A percentile compares a stretch with the other conserved stretches of the same genome.
phyloP scores from a whole-genome alignment of 2,113 vertebrate genomes.

The Struthio camelus region DNA sequence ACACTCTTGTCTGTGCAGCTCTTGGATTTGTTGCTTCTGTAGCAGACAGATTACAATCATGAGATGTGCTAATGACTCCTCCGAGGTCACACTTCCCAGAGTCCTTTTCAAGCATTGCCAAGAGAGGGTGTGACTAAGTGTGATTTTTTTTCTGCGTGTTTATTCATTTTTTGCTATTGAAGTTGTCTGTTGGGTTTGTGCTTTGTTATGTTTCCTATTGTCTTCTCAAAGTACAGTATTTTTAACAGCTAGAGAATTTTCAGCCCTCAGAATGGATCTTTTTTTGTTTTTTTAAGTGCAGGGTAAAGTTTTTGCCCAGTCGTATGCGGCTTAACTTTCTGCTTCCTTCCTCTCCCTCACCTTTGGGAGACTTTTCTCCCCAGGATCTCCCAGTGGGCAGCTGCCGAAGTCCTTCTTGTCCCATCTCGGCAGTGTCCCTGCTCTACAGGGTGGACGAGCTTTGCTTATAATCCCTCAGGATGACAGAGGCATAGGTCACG shows the following conservation, averaged over 20 bases:
- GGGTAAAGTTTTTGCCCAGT: slow-evolving; percentile 5
- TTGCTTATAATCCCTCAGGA: slow-evolving; percentile 91
- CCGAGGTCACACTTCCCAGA: slow-evolving; percentile 16
- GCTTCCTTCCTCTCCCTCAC: not conserved
- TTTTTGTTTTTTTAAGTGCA: slow-evolving; percentile 19
- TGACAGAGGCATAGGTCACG: slow-evolving; percentile 85
- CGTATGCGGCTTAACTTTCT: not conserved
- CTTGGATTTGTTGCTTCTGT: not conserved
- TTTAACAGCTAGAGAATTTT: slow-evolving; percentile 58
- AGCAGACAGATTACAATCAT: not conserved
- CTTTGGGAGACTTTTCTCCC: not conserved
- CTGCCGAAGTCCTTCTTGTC: not conserved
- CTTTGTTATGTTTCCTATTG: slow-evolving; percentile 65
- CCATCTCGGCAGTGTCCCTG: not conserved
- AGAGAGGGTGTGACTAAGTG: not conserved
- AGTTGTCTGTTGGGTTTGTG: slow-evolving; percentile 70
- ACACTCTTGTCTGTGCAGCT: not conserved
- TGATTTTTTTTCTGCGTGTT: not conserved
- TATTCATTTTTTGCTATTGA: slow-evolving; percentile 30
- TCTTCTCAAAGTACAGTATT: slow-evolving; percentile 52
- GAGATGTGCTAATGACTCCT: not conserved
- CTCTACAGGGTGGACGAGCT: slow-evolving; percentile 95
- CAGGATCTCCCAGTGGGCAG: not conserved
- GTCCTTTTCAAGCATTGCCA: slow-evolving; percentile 47
- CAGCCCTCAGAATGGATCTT: slow-evolving; percentile 51